Percentiles rank a stretch among this genome's conserved stretches.
These are phyloP conservation scores for Trachelus troglodyta DNA, from an alignment of 2,888 invertebrate species.

Conservation along the genomic window DNA sequence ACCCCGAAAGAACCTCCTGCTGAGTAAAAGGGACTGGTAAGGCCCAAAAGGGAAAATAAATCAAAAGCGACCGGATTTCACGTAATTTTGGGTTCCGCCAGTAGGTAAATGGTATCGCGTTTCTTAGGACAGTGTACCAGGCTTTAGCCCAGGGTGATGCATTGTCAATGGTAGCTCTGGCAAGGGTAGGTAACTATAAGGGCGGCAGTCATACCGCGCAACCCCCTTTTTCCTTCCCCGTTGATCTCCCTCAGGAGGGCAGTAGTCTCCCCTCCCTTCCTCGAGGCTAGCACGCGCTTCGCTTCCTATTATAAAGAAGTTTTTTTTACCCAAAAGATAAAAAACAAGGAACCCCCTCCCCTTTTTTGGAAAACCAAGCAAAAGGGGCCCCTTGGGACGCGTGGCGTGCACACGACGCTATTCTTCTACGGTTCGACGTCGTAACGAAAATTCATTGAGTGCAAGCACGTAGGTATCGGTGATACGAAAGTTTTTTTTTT, in stretches of 20 bases:
- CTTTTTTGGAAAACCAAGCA: not conserved
- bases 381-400: conserved; percentile 30
- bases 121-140: conserved; percentile 45
- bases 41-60: not conserved
- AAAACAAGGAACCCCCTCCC: conserved; percentile 27
- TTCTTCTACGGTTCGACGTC: conserved; percentile 29
- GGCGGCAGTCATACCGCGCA: conserved; percentile 1
- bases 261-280: conserved; percentile 24
- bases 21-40: not conserved
- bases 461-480: not conserved
- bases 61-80: conserved; percentile 22
- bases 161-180: conserved; percentile 44
- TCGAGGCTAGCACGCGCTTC: conserved; percentile 41
- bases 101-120: conserved; percentile 57
- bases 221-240: not conserved
- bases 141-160: conserved; percentile 23
- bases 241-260: not conserved
- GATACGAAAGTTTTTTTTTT: too few species aligned
- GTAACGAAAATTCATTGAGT: conserved; percentile 1
- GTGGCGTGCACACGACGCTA: conserved; percentile 51
- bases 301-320: conserved; percentile 38
- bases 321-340: conserved; percentile 38
- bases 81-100: conserved; percentile 56
- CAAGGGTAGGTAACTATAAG: not conserved
- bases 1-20: not conserved